Base-by-base conservation (phyloP, 2,888 invertebrate species). In the Eueremaeus valkanovi region DNA sequence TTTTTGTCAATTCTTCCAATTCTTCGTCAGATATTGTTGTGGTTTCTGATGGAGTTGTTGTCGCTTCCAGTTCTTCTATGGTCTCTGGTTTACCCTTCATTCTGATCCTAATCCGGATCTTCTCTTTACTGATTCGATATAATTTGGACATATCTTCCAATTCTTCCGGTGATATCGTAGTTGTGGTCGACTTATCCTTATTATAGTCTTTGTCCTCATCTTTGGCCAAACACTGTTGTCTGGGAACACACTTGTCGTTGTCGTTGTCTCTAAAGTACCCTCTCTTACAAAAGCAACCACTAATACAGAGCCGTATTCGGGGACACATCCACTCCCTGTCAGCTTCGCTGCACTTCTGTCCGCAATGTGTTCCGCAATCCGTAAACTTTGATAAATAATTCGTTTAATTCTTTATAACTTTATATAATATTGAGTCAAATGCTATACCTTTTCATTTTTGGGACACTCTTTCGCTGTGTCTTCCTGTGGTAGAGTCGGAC, bases 211-310 rank as follows among this genome's bases (percentile, higher is more conserved):
- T 27, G 5, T 58, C 58, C 27, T 58, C 58, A 27, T 58, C n/a
- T 49, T 49, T 40, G 40, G 49, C 2, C n/a, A 36, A 11, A 36
- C 61, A 61, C 61, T 33, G 61, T 18, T 31, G 21, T n/a, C 31
- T 6, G 18, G 68, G 21, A 11, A 36, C 40, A 42, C 68, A 68
- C 36, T 68, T 40, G 13, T 42, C 68, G 36, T n/a, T n/a, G n/a
- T 68, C 9, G 18, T 24, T 24, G 40, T 68, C 68, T 8, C 68
- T 36, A 68, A 24, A 68, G 16, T 40, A 42, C 11, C 68, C 68
- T 21, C n/a, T 68, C 13, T 40, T 36, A 40, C 68, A 68, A 40
- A 68, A 68, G 13, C 68, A 68, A 3, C 68, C 68, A 40, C 40
- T 18, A 5, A 68, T 68, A 68, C 61, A 61, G 31, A 61, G 29